Conservation (phyloP, 1,140 invertebrate species). For the Polyergus mexicanus region DNA sequence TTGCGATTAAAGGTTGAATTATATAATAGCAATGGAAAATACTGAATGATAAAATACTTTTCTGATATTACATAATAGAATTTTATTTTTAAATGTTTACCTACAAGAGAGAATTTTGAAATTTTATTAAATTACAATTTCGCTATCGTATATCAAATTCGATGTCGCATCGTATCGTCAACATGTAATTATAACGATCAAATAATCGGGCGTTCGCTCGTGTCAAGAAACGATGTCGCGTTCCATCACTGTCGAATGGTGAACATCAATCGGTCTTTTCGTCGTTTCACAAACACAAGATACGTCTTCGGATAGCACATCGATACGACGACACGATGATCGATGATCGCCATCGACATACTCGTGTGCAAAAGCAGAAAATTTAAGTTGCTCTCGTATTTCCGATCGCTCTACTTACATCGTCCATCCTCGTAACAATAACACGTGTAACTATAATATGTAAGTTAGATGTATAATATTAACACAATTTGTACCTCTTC, state of each 20-base stretch:
- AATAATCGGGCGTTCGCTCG: constrained; percentile 46
- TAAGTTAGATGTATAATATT: constrained; percentile 10
- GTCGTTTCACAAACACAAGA: constrained; percentile 62
- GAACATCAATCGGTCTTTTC: constrained; percentile 64
- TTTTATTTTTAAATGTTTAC: too few relatives aligned
- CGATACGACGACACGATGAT: constrained; percentile 59
- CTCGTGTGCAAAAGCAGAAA: constrained; percentile 41
- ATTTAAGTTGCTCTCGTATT: constrained; percentile 51
- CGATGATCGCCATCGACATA: constrained; percentile 55
- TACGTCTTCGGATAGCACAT: constrained; percentile 57
- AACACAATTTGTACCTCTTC: neutral
- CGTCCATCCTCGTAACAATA: constrained; percentile 20
- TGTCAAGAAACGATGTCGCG: constrained; percentile 62
- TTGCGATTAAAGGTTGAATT: constrained; percentile 1
- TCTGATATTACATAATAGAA: too few relatives aligned
- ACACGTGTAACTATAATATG: neutral
- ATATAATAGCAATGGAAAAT: too few relatives aligned
- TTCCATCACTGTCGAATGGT: constrained; percentile 59
- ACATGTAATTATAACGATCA: constrained; percentile 53
- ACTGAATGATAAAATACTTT: too few relatives aligned
- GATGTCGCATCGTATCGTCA: neutral
- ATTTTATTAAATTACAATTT: neutral
- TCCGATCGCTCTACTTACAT: constrained; percentile 45
- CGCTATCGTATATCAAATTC: neutral
- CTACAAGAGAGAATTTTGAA: too few relatives aligned